A percentile compares a stretch with the other conserved stretches of the same genome.
These are phyloP conservation scores for Erannis defoliaria DNA, from an alignment of 2,888 invertebrate species.

Conservation along the genomic window DNA sequence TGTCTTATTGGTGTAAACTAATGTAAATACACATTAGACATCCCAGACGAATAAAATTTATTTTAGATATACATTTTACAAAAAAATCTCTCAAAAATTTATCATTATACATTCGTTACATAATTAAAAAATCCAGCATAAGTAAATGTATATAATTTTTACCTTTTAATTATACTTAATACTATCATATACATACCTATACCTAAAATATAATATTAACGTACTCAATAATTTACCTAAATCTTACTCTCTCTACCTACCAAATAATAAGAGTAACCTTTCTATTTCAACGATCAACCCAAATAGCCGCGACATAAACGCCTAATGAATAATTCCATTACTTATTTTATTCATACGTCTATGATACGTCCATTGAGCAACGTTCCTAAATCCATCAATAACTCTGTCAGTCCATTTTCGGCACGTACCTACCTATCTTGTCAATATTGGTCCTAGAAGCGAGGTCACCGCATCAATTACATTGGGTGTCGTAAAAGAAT, in stretches of 20 bases:
- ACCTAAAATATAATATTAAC: too few species aligned
- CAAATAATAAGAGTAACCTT: not conserved
- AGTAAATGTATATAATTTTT: too few species aligned
- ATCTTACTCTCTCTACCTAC: not conserved
- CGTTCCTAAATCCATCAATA: constrained; percentile 43
- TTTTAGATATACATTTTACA: too few species aligned
- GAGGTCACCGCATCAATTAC: constrained; percentile 63
- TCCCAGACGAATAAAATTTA: too few species aligned
- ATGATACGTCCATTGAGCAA: constrained; percentile 28
- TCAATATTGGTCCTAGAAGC: constrained; percentile 55
- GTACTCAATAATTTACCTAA: too few species aligned
- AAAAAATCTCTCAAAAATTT: too few species aligned
- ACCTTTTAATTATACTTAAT: too few species aligned
- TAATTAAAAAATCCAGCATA: too few species aligned
- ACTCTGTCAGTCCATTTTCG: constrained; percentile 48
- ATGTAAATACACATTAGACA: too few species aligned
- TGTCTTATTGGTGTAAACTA: too few species aligned
- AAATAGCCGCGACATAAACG: constrained; percentile 2
- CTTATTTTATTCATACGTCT: constrained; percentile 22
- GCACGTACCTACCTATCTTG: constrained; percentile 41
- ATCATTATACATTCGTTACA: too few species aligned
- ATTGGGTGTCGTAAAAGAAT: constrained; percentile 52
- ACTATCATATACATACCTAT: too few species aligned
- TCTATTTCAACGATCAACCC: not conserved
- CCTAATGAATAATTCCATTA: constrained; percentile 40